Conservation (phyloP, 1,140 invertebrate genomes). For the Oryzaephilus surinamensis region DNA sequence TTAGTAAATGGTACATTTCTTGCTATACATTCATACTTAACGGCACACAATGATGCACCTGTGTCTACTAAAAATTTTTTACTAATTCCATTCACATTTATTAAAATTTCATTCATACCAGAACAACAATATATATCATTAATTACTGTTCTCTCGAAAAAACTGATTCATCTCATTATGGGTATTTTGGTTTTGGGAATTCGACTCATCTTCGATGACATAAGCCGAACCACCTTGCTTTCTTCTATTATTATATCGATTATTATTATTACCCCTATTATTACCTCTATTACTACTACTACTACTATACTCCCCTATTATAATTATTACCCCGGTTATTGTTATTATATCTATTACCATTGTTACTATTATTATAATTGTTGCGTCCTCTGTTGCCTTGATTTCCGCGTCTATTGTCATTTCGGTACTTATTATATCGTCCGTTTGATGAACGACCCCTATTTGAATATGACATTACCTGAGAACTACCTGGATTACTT, state of each 20-base stretch:
- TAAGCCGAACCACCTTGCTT: not conserved
- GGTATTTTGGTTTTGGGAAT: no score
- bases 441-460: no score
- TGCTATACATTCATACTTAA: conserved; percentile 7
- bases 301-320: not conserved
- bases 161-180: not conserved
- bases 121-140: no score
- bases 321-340: conserved; percentile 2
- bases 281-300: not conserved
- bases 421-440: not conserved
- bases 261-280: no score
- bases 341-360: not conserved
- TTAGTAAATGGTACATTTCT: conserved; percentile 6
- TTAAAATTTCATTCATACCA: not conserved
- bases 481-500: not conserved
- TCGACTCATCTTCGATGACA: no score
- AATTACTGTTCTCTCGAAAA: conserved; percentile 4
- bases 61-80: conserved; percentile 15
- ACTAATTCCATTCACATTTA: conserved; percentile 11
- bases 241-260: no score
- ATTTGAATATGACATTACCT: no score
- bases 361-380: not conserved
- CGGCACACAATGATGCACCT: conserved; percentile 10
- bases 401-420: not conserved
- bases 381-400: not conserved